Evolutionary conservation across 2,113 vertebrate genomes (phyloP).

Genomic region (Aegotheles bennettii): DNA sequence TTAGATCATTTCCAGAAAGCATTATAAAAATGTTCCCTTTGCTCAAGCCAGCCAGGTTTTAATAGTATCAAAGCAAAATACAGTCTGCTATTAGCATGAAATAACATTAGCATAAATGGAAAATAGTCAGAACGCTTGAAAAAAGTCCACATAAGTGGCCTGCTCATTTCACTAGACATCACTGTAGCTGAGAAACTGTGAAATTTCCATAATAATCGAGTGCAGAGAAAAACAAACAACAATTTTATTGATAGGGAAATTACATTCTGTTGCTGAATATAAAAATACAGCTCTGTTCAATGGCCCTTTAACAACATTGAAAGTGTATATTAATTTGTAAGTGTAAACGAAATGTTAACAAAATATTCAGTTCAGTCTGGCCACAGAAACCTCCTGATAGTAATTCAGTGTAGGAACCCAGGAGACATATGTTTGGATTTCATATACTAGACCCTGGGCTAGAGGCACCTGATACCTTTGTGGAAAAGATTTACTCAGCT

Average conservation of each 20-base stretch:
- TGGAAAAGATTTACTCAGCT: not conserved
- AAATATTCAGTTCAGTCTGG: conserved; percentile 51
- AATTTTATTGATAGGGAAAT: conserved; percentile 73
- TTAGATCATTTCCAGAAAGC: conserved; percentile 33
- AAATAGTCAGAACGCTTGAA: conserved; percentile 41
- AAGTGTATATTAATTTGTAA: conserved; percentile 60
- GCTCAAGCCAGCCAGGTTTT: conserved; percentile 19
- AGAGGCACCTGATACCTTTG: not conserved
- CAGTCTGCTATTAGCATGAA: conserved; percentile 50
- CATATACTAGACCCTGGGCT: not conserved
- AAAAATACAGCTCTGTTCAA: conserved; percentile 51
- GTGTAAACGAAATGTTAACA: conserved; percentile 64
- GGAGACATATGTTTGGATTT: not conserved
- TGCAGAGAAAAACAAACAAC: conserved; percentile 67
- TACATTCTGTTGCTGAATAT: conserved; percentile 64
- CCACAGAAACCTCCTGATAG: conserved; percentile 32
- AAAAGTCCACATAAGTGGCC: conserved; percentile 46
- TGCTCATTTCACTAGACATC: conserved; percentile 54
- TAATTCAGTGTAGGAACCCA: conserved; percentile 48
- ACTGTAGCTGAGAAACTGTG: conserved; percentile 63
- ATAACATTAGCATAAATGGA: conserved; percentile 53
- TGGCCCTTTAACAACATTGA: conserved; percentile 12
- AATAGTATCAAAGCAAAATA: conserved; percentile 50
- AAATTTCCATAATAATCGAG: conserved; percentile 72
- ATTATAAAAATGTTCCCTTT: conserved; percentile 24